These are phyloP conservation scores for Euphydryas editha DNA, from an alignment of 2,888 invertebrate species.

Conservation along the genomic window DNA sequence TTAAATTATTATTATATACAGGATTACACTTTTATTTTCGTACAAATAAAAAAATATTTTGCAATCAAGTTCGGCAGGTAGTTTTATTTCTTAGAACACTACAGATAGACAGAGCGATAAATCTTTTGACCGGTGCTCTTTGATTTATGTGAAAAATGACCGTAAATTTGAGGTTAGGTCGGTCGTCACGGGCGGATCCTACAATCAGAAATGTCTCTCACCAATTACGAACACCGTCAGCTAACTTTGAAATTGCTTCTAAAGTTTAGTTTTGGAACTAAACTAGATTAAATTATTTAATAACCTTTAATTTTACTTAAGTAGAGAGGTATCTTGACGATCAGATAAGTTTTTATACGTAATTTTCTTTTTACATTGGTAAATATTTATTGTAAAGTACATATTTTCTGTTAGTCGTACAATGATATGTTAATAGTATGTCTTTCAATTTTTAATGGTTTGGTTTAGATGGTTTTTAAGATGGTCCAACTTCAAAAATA, in stretches of 20 bases:
- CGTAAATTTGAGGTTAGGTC: slow-evolving; percentile 81
- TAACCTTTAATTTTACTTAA: slow-evolving; percentile 21
- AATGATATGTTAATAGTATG: no score
- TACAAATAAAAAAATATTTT: slow-evolving; percentile 58
- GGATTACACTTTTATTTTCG: slow-evolving; percentile 66
- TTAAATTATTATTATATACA: neutral
- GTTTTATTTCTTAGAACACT: slow-evolving; percentile 53
- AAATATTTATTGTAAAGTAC: no score
- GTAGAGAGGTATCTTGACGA: slow-evolving; percentile 5
- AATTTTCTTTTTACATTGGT: no score
- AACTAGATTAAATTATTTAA: slow-evolving; percentile 29
- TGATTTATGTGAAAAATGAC: slow-evolving; percentile 84
- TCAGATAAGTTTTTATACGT: no score
- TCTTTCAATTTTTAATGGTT: no score
- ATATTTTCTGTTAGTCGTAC: no score
- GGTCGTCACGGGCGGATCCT: slow-evolving; percentile 59
- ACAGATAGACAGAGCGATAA: slow-evolving; percentile 72
- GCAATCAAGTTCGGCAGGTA: slow-evolving; percentile 58
- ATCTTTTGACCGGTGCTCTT: slow-evolving; percentile 76
- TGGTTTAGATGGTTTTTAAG: no score
- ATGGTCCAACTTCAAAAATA: no score
- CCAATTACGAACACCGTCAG: slow-evolving; percentile 56
- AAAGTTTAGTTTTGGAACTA: slow-evolving; percentile 31
- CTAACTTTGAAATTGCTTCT: slow-evolving; percentile 51
- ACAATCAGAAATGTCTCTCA: slow-evolving; percentile 56